Evolutionary conservation across 2,888 invertebrate species (phyloP), one percentile per base, ranked within the genome.

Genomic region (Ennomos erosarius): DNA sequence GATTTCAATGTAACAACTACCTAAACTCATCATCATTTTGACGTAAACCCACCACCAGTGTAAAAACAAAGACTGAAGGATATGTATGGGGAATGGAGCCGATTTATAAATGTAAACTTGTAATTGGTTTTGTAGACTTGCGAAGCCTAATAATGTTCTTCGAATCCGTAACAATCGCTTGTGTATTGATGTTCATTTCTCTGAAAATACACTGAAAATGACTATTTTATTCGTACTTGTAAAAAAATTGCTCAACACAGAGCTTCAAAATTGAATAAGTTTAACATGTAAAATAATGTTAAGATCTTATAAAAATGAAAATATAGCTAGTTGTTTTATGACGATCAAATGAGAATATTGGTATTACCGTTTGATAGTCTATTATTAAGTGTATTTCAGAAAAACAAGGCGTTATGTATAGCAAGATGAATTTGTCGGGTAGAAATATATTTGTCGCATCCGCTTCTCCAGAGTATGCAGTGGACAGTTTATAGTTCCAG

Each of bases 11-110:
- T 26, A 26, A 26, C 5, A 26, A 26, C 26, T 26, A 26, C 26
- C 26, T 26, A 26, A 26, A 26, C 3, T 26, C 26, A 26, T 9
- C n/a, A 26, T 9, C n/a, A 59, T 60, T 64, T 64, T 64, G 52
- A 55, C 64, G 38, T 59, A 57, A 64, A 46, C 64, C 50, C 50
- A 46, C 55, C 71, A 73, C 73, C 51, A 53, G 70, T 72, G 70
- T 70, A 72, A 64, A 26, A 42, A 76, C 75, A 80, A 87, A 87
- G 87, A 87, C 87, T 87, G 86, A 87, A 76, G 76, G 76, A 67
- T 72, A 72, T 75, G 72, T 62, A 67, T 78, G 76, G 65, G 68
- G 70, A 71, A 75, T 70, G 69, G 70, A 71, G 64, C 68, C 62
- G 68, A 68, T 64, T 64, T 76, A 33, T 63, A 69, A 64, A 46